Conservation (phyloP, 64 coral and sea anemone genomes). For the Stichodactyla mertensii region DNA sequence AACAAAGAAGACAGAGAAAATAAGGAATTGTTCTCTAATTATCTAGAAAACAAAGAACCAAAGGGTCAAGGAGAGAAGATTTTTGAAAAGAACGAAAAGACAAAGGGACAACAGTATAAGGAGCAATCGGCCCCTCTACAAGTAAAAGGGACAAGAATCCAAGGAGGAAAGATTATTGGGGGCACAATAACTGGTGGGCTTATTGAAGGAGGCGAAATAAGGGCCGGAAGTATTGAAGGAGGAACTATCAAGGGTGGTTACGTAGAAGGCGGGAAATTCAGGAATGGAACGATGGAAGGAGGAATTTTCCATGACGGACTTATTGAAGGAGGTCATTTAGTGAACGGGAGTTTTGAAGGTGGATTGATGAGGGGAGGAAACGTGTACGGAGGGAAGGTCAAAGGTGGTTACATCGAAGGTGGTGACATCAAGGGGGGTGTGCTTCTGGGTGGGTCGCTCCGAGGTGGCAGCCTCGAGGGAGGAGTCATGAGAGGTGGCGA, state of each 20-base stretch:
- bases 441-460: conserved; percentile 71
- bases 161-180: conserved; percentile 84
- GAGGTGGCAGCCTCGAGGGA: conserved; percentile 78
- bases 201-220: conserved; percentile 74
- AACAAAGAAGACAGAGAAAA: neutral
- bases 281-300: conserved; percentile 80
- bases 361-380: conserved; percentile 72
- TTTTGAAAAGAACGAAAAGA: neutral
- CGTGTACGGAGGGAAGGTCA: conserved; percentile 70
- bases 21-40: neutral
- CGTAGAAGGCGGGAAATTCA: conserved; percentile 72
- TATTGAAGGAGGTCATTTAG: conserved; percentile 70
- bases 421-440: conserved; percentile 81
- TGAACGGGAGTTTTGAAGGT: conserved; percentile 78
- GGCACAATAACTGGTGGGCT: conserved; percentile 73
- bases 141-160: conserved; percentile 71
- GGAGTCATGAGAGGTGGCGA: conserved; percentile 79
- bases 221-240: conserved; percentile 67
- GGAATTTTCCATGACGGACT: conserved; percentile 64
- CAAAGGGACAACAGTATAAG: neutral
- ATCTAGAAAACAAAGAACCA: neutral
- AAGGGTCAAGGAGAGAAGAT: neutral
- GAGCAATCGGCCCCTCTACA: neutral
- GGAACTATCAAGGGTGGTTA: conserved; percentile 79
- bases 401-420: conserved; percentile 73